These are phyloP conservation scores for Alauda arvensis DNA, from an alignment of 2,797 vertebrate genomes.

Conservation along the genomic window DNA sequence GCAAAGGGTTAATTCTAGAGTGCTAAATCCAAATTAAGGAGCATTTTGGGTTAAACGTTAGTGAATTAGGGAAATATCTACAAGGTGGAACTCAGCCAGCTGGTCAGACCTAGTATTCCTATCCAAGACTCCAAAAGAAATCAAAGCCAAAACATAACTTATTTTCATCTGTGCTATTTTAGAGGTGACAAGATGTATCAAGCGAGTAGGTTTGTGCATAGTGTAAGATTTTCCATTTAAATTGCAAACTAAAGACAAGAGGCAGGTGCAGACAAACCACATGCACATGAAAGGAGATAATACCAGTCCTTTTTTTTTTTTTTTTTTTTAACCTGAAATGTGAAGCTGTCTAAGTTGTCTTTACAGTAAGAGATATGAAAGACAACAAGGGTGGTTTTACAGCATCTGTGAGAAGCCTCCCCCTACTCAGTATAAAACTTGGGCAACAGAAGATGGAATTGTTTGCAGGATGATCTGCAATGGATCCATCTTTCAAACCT, in stretches of 20 bases:
- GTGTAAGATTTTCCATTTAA: slow-evolving; percentile 56
- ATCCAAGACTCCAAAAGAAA: slow-evolving; percentile 35
- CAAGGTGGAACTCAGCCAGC: slow-evolving; percentile 33
- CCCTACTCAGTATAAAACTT: background rate
- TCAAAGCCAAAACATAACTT: slow-evolving; percentile 41
- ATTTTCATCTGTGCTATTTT: slow-evolving; percentile 59
- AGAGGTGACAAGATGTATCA: slow-evolving; percentile 36
- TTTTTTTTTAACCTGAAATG: background rate
- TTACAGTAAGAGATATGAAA: background rate
- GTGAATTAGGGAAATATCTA: slow-evolving; percentile 10
- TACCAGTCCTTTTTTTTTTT: background rate
- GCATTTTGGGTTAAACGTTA: background rate
- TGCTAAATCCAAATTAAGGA: background rate
- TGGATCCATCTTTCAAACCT: background rate
- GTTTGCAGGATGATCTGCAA: background rate
- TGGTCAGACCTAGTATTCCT: slow-evolving; percentile 22
- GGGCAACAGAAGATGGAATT: background rate
- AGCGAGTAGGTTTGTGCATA: background rate
- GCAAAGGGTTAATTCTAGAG: background rate
- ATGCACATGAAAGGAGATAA: slow-evolving; percentile 29
- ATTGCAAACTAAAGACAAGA: slow-evolving; percentile 12
- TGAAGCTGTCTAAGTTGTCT: background rate
- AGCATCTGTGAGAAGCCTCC: background rate
- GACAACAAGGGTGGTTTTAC: background rate
- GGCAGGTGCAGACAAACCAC: slow-evolving; percentile 39